Evolutionary conservation across 1,140 invertebrate genomes (phyloP), one percentile per base, ranked within the genome.

Genomic region (Sesamia nonagrioides): DNA sequence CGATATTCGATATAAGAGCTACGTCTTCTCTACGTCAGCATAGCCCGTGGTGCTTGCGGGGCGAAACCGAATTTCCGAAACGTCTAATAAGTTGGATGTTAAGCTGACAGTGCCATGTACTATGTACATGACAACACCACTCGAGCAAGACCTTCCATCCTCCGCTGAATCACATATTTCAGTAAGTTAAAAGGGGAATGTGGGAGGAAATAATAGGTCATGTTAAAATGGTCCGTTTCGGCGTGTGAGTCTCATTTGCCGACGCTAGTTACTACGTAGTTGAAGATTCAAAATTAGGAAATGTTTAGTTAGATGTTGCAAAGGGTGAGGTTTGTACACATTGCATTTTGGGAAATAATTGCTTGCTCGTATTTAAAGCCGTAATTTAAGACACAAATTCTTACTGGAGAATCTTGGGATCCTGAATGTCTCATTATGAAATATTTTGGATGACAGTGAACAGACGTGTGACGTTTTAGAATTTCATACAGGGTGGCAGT

Each of bases 1-100:
- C 71, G 37, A 45, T 60, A 58, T 52, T 75, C 50, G 58, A 63
- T 48, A 13, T 9, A 1, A 33, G 4, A 18, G 5, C 18, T 5
- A 37, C 9, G 50, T 35, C 61, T 15, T 52, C 17, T 79, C 88
- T 89, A 85, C 17, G 69, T 83, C 83, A 86, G 78, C 76, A 77
- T 84, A 89, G 85, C 86, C 86, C 86, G 89, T 82, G 87, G 88
- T 89, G 89, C 88, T 89, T 86, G 89, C 88, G 86, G 86, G 87
- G 88, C 88, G 83, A 92, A 91, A 94, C 91, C 91, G 89, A 92
- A 93, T 94, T 93, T 94, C 91, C 91, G 91, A 94, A 92, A 93
- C 88, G 92, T 94, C 91, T 94, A 94, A 93, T 94, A 93, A 94
- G 89, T 93, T 93, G 91, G 89, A 94, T 94, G 91, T 90, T 92